Conservation (phyloP, 2,888 invertebrate genomes). For the Nowickia ferox region DNA sequence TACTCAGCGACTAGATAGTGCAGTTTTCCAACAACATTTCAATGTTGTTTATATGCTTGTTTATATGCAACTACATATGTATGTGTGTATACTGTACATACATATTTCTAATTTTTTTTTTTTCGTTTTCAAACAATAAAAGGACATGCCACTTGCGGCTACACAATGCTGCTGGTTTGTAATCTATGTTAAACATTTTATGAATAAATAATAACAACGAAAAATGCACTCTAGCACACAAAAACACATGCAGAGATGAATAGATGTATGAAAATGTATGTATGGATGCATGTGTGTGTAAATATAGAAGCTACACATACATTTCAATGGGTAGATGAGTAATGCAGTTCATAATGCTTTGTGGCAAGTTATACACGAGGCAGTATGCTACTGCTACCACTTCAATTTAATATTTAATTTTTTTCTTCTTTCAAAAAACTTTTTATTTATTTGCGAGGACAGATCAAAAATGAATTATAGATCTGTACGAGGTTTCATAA, state of each 20-base stretch:
- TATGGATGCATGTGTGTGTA: neutral
- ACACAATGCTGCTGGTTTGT: conserved; percentile 71
- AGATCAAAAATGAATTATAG: neutral
- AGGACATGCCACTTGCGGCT: conserved; percentile 73
- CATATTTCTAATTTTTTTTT: neutral
- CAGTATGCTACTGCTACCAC: conserved; percentile 57
- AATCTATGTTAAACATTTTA: conserved; percentile 72
- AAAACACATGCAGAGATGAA: conserved; percentile 15
- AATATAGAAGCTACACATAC: neutral
- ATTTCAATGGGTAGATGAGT: conserved; percentile 58
- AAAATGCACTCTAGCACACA: conserved; percentile 50
- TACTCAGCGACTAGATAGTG: conserved; percentile 20
- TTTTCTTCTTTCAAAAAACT: neutral
- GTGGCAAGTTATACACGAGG: conserved; percentile 64
- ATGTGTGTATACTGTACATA: conserved; percentile 3
- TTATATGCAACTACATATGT: neutral
- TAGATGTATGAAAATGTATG: neutral
- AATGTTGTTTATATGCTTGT: conserved; percentile 43
- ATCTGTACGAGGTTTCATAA: no score
- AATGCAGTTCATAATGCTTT: conserved; percentile 69
- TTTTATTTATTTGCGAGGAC: neutral
- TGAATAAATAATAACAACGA: conserved; percentile 72
- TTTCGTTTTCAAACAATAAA: conserved; percentile 67
- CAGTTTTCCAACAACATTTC: conserved; percentile 26
- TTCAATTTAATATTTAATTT: conserved; percentile 41